Conservation (phyloP, 2,797 vertebrate species). For the Gobio occitaniae region DNA sequence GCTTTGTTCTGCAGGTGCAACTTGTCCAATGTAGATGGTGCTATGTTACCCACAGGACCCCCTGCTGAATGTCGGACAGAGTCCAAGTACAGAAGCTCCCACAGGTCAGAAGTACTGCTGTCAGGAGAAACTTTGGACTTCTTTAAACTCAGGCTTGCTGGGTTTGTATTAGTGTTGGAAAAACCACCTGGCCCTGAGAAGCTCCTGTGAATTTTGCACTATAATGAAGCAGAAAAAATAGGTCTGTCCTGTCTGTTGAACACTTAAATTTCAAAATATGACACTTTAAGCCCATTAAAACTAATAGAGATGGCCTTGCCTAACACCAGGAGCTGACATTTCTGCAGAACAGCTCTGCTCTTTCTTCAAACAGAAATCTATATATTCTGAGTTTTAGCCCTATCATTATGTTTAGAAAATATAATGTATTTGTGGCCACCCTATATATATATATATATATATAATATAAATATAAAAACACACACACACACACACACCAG, state of each 20-base stretch:
- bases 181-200: not conserved
- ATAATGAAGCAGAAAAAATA: constrained; percentile 5
- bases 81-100: constrained; percentile 6
- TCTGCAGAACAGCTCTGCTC: not conserved
- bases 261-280: not conserved
- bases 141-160: constrained; percentile 21
- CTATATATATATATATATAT: no score
- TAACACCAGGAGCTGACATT: not conserved
- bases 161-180: not conserved
- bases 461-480: no score
- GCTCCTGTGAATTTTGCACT: not conserved
- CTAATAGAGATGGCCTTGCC: constrained; percentile 33
- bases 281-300: not conserved
- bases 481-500: no score
- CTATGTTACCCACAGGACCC: constrained; percentile 2
- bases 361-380: constrained; percentile 16
- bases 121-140: not conserved
- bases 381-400: constrained; percentile 2
- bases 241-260: constrained; percentile 2
- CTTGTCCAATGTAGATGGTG: not conserved
- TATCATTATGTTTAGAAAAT: not conserved
- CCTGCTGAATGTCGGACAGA: constrained; percentile 2
- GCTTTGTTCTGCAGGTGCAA: constrained; percentile 21
- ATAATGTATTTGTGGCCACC: constrained; percentile 2
- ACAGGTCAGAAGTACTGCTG: constrained; percentile 17